These are phyloP conservation scores for Leptopterna dolabrata DNA, from an alignment of 2,888 invertebrate genomes.

Conservation along the genomic window DNA sequence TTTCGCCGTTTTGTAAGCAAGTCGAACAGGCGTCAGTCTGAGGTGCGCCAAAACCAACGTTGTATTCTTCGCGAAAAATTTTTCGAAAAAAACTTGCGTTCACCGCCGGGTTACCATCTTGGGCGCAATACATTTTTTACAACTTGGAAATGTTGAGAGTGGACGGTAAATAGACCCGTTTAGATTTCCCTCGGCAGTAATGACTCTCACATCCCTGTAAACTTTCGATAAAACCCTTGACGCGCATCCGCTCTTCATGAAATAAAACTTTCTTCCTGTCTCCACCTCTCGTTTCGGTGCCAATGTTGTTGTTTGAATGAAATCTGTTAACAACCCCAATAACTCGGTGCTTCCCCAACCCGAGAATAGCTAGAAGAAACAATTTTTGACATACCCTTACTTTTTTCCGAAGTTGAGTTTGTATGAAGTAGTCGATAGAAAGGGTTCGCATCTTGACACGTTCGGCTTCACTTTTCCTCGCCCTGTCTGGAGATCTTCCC, in stretches of 20 bases:
- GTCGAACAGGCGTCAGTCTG: conserved; percentile 51
- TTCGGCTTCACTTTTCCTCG: neutral
- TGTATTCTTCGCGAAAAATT: too few species aligned
- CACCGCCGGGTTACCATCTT: too few species aligned
- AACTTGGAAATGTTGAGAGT: neutral
- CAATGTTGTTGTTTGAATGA: neutral
- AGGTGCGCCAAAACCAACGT: conserved; percentile 54
- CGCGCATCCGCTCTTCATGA: neutral
- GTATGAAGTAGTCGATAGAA: neutral
- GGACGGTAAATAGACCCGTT: neutral
- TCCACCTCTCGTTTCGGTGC: neutral
- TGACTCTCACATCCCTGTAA: conserved; percentile 12
- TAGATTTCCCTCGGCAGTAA: conserved; percentile 7
- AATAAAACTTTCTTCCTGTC: neutral
- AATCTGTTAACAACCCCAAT: neutral
- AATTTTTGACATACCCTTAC: neutral
- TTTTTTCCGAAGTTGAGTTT: neutral
- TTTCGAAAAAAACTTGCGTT: too few species aligned
- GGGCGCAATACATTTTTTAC: conserved; percentile 39
- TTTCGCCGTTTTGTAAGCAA: conserved; percentile 38
- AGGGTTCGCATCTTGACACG: neutral
- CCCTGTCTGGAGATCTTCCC: neutral
- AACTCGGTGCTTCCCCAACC: neutral
- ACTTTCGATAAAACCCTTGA: neutral
- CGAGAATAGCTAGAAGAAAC: neutral